These are phyloP conservation scores for Aphodius granarius DNA, from an alignment of 2,888 invertebrate species.

Conservation along the genomic window DNA sequence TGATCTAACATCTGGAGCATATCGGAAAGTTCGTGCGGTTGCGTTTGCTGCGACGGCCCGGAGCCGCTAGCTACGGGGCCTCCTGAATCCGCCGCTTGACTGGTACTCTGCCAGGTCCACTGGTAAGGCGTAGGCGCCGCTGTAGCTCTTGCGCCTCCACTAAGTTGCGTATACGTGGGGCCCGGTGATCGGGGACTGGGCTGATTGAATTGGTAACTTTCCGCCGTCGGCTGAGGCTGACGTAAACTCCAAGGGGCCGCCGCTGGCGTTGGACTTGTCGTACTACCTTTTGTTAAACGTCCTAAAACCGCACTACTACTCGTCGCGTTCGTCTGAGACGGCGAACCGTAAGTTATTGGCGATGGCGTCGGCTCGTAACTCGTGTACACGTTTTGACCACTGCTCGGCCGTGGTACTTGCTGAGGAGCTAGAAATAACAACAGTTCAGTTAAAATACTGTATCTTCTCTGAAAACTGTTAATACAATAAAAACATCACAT, in stretches of 20 bases:
- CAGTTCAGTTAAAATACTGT: too few relatives aligned
- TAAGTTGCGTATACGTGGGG: slow-evolving; percentile 78
- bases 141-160: slow-evolving; percentile 59
- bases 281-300: slow-evolving; percentile 68
- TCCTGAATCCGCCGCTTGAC: slow-evolving; percentile 54
- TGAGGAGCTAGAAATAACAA: slow-evolving; percentile 54
- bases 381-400: slow-evolving; percentile 71
- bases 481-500: too few relatives aligned
- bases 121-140: slow-evolving; percentile 47
- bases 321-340: slow-evolving; percentile 64
- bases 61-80: slow-evolving; percentile 57
- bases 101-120: slow-evolving; percentile 53
- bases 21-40: slow-evolving; percentile 82
- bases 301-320: slow-evolving; percentile 63
- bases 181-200: slow-evolving; percentile 87
- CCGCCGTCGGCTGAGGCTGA: slow-evolving; percentile 66
- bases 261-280: slow-evolving; percentile 72
- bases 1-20: slow-evolving; percentile 93
- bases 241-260: slow-evolving; percentile 67
- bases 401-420: slow-evolving; percentile 66
- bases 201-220: slow-evolving; percentile 65
- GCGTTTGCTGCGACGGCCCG: slow-evolving; percentile 66
- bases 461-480: neutral
- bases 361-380: slow-evolving; percentile 77
- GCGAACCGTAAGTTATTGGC: slow-evolving; percentile 66